Conservation (phyloP, 2,797 vertebrate genomes). For the Channallabes apus region DNA sequence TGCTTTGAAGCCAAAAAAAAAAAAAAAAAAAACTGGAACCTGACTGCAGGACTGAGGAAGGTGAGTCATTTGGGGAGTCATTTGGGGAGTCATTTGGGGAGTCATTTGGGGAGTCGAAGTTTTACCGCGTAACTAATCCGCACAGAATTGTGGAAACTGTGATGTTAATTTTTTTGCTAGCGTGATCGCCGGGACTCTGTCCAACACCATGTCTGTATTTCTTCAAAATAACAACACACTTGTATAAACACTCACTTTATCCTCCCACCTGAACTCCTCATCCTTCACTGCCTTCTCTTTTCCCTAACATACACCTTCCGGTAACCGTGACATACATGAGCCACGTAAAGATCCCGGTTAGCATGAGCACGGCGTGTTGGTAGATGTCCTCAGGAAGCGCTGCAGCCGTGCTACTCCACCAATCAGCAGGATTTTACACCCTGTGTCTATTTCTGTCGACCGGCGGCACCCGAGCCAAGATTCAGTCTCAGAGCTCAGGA, state of each 20-base stretch:
- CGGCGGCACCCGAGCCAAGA: slow-evolving; percentile 8
- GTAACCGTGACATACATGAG: not conserved
- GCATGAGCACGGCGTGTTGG: not conserved
- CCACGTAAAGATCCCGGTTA: not conserved
- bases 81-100: not conserved
- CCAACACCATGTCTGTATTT: not conserved
- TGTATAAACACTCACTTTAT: not conserved
- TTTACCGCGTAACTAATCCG: not conserved
- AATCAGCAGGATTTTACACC: slow-evolving; percentile 41
- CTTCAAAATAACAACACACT: not conserved
- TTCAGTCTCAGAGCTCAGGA: not conserved
- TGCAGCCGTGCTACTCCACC: slow-evolving; percentile 14
- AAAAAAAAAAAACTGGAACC: not conserved
- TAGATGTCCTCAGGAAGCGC: slow-evolving; percentile 7
- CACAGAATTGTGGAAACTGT: not conserved
- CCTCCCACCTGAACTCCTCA: not conserved
- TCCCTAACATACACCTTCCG: not conserved
- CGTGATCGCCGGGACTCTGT: not conserved
- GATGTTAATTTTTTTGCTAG: not conserved
- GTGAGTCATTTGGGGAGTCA: not conserved
- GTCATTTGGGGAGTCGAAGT: not conserved
- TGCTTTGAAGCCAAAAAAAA: too few relatives aligned
- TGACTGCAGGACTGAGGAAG: not conserved
- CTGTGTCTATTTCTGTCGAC: slow-evolving; percentile 38
- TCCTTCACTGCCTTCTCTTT: not conserved